These are phyloP conservation scores for Heliconius melpomene DNA, from an alignment of 1,140 invertebrate genomes.

Conservation along the genomic window DNA sequence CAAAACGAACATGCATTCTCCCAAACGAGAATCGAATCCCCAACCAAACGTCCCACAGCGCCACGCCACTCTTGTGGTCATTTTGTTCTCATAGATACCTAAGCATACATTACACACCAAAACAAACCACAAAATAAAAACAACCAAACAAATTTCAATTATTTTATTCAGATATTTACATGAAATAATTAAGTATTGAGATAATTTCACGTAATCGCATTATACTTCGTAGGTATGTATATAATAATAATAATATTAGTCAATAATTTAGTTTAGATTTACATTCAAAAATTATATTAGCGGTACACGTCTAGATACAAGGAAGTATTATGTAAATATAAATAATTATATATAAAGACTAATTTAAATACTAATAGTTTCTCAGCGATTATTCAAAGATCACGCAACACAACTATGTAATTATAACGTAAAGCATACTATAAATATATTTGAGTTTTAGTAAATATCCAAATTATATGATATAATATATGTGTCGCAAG, in stretches of 20 bases:
- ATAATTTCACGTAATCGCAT: constrained; percentile 67
- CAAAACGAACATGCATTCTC: too few relatives aligned
- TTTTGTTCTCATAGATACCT: too few relatives aligned
- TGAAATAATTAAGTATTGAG: constrained; percentile 70
- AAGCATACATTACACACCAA: too few relatives aligned
- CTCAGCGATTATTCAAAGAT: constrained; percentile 16
- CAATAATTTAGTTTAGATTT: constrained; percentile 67
- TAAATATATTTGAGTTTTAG: constrained; percentile 28
- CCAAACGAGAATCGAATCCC: too few relatives aligned
- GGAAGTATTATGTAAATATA: constrained; percentile 14
- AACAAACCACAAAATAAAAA: constrained; percentile 43
- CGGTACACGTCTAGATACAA: constrained; percentile 40
- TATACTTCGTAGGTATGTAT: constrained; percentile 37
- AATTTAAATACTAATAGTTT: constrained; percentile 28
- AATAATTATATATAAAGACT: too few relatives aligned
- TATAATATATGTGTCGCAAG: constrained; percentile 25
- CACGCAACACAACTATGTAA: constrained; percentile 23
- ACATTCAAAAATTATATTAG: constrained; percentile 38
- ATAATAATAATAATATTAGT: constrained; percentile 46
- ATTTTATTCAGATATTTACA: constrained; percentile 75
- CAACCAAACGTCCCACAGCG: too few relatives aligned
- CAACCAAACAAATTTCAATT: constrained; percentile 54
- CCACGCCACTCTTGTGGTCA: too few relatives aligned
- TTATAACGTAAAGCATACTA: neutral
- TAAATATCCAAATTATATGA: constrained; percentile 6